Evolutionary conservation across 1,140 invertebrate species (phyloP).

Genomic region (Drosophila subobscura): DNA sequence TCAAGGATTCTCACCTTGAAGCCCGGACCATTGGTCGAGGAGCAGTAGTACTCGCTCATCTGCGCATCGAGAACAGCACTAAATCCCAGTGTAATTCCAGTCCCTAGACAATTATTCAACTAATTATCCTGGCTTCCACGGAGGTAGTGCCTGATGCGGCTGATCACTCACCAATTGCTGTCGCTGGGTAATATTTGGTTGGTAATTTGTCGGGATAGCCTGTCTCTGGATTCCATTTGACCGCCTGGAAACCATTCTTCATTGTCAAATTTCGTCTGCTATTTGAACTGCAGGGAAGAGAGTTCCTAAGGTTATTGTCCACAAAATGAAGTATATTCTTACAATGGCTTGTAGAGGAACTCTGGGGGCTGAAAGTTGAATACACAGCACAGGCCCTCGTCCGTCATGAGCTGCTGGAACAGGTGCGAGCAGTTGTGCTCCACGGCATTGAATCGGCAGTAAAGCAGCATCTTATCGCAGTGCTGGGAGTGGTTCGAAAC

Average conservation of each 20-base stretch:
- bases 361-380: constrained; percentile 89
- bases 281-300: constrained; percentile 3
- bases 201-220: constrained; percentile 86
- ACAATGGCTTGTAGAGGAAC: constrained; percentile 86
- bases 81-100: constrained; percentile 88
- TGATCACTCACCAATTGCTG: constrained; percentile 82
- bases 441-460: constrained; percentile 87
- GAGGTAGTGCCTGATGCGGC: no score
- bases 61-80: constrained; percentile 88
- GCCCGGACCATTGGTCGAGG: constrained; percentile 89
- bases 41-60: constrained; percentile 90
- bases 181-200: constrained; percentile 86
- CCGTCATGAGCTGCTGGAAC: constrained; percentile 90
- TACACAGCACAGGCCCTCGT: constrained; percentile 92
- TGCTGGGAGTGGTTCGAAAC: constrained; percentile 85
- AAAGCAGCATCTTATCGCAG: constrained; percentile 88
- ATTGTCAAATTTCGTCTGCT: constrained; percentile 33
- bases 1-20: constrained; percentile 87
- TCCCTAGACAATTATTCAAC: constrained; percentile 78
- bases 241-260: constrained; percentile 58
- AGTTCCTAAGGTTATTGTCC: not conserved
- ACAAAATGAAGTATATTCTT: not conserved
- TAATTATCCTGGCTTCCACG: no score
- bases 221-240: constrained; percentile 89
- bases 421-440: constrained; percentile 86